phyloP scores from a whole-genome alignment of 2,888 invertebrate genomes.

The Sarcophaga subvicina region DNA sequence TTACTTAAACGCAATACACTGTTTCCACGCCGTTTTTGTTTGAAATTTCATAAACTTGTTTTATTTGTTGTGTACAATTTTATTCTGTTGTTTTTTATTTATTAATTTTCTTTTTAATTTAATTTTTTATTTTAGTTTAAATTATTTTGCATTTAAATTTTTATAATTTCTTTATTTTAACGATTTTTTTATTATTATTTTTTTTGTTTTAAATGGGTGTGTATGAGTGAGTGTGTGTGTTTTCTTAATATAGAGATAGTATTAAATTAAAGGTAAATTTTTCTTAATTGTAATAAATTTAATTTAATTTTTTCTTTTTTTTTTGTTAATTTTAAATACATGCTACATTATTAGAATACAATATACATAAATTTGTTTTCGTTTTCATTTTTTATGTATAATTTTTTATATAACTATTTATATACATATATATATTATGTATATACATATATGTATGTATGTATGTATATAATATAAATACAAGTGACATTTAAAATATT shows the following conservation, averaged over 20 bases:
- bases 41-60: not conserved
- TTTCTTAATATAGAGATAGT: constrained; percentile 51
- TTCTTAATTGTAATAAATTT: constrained; percentile 39
- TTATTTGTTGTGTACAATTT: constrained; percentile 44
- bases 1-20: too few relatives aligned
- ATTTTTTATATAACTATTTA: constrained; percentile 61
- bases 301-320: constrained; percentile 33
- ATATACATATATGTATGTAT: not conserved
- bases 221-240: constrained; percentile 70
- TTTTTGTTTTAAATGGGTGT: not conserved
- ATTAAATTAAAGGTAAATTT: constrained; percentile 61
- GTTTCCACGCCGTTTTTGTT: too few relatives aligned
- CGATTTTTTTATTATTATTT: not conserved
- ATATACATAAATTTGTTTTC: constrained; percentile 51
- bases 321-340: constrained; percentile 12
- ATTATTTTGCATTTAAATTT: constrained; percentile 72
- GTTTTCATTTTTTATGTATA: constrained; percentile 26
- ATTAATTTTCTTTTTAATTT: constrained; percentile 40
- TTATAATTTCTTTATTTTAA: constrained; percentile 9
- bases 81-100: not conserved
- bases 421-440: not conserved
- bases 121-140: constrained; percentile 18
- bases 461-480: constrained; percentile 40
- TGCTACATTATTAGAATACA: constrained; percentile 63
- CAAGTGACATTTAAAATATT: constrained; percentile 34